Percentiles rank a stretch among this genome's conserved stretches.
These are phyloP conservation scores for Cyprinodon tularosa DNA, from an alignment of 2,113 vertebrate genomes.

Conservation along the genomic window DNA sequence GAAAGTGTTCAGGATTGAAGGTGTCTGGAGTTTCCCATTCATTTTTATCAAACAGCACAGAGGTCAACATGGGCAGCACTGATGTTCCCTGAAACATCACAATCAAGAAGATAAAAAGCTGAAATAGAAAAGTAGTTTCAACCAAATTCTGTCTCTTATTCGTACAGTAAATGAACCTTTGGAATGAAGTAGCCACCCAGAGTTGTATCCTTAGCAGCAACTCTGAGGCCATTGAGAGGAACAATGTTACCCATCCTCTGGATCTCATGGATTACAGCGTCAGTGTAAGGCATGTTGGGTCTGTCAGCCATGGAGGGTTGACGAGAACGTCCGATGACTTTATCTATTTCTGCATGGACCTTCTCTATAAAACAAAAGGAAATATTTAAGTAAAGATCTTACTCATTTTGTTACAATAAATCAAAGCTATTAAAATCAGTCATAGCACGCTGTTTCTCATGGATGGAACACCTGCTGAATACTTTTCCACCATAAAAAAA, in stretches of 20 bases:
- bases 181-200: conserved; percentile 78
- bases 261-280: conserved; percentile 82
- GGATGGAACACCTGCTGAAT: too few species aligned
- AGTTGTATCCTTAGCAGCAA: conserved; percentile 48
- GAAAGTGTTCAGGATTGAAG: conserved; percentile 88
- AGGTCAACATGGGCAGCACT: conserved; percentile 82
- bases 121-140: too few species aligned
- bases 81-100: conserved; percentile 74
- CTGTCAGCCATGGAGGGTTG: conserved; percentile 76
- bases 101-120: not conserved
- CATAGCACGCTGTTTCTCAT: too few species aligned
- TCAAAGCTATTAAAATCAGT: too few species aligned
- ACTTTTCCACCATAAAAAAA: too few species aligned
- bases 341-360: conserved; percentile 25
- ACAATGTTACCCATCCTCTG: conserved; percentile 80
- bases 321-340: conserved; percentile 54
- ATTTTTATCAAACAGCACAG: conserved; percentile 82
- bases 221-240: conserved; percentile 70
- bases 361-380: too few species aligned
- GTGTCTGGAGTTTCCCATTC: conserved; percentile 84
- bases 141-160: too few species aligned
- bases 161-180: conserved; percentile 65
- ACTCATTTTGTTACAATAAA: too few species aligned
- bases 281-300: conserved; percentile 80
- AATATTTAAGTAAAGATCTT: too few species aligned